Percentiles rank a stretch among this genome's conserved stretches.
Conservation (phyloP, 2,888 invertebrate species). For the Ypsolopha sequella region DNA sequence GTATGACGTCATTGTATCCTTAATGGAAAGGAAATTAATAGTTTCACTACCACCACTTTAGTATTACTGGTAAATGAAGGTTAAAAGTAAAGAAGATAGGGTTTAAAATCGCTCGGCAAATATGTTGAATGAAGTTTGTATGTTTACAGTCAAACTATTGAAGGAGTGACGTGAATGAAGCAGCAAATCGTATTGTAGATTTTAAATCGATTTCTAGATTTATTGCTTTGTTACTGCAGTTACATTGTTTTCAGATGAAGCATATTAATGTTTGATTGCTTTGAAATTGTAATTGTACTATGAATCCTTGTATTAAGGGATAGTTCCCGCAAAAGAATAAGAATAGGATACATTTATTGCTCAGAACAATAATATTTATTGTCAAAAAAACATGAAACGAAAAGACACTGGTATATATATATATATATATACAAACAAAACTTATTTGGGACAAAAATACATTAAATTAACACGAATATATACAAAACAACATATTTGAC, state of each 20-base stretch:
- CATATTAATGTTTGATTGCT: background rate
- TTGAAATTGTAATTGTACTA: no score
- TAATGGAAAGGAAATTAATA: slow-evolving; percentile 62
- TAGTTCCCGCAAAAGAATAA: no score
- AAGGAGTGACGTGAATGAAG: slow-evolving; percentile 25
- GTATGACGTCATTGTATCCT: slow-evolving; percentile 49
- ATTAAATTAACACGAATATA: no score
- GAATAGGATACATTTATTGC: no score
- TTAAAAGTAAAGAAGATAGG: slow-evolving; percentile 11
- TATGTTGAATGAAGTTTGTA: background rate
- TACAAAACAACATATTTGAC: no score
- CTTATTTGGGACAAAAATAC: no score
- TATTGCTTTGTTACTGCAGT: slow-evolving; percentile 13
- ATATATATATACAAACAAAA: no score
- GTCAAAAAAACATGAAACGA: no score
- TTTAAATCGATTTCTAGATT: slow-evolving; percentile 25
- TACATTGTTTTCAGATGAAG: background rate
- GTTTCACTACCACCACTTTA: slow-evolving; percentile 30
- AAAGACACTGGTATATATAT: no score
- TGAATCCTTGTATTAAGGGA: no score
- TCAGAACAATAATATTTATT: no score
- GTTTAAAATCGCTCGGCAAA: slow-evolving; percentile 13
- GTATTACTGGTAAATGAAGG: slow-evolving; percentile 9
- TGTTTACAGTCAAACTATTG: slow-evolving; percentile 26
- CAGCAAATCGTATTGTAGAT: slow-evolving; percentile 23